These are phyloP conservation scores for Orestias chungarensis DNA, from an alignment of 2,797 vertebrate genomes.

Conservation along the genomic window DNA sequence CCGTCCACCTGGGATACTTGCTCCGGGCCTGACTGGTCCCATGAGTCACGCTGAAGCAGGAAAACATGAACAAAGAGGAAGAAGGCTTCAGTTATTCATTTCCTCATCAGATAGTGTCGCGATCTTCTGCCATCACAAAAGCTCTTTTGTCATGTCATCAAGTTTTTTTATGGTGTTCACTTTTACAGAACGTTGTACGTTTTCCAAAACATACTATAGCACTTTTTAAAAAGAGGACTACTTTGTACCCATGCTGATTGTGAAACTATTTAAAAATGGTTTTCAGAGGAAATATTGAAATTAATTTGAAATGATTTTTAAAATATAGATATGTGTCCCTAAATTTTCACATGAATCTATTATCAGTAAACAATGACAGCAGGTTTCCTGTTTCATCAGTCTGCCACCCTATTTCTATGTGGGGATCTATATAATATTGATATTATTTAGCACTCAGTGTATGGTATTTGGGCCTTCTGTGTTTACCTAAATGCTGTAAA, in stretches of 20 bases:
- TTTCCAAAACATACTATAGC: not conserved
- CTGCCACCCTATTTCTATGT: no score
- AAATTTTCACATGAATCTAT: not conserved
- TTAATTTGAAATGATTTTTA: not conserved
- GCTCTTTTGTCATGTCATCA: not conserved
- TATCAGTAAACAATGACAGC: not conserved
- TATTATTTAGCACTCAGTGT: no score
- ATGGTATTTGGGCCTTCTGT: no score
- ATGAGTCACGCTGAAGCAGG: slow-evolving; percentile 85
- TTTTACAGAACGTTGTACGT: not conserved
- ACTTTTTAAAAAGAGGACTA: not conserved
- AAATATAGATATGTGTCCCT: not conserved
- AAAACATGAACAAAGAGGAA: slow-evolving; percentile 26
- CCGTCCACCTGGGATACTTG: slow-evolving; percentile 79
- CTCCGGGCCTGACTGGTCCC: slow-evolving; percentile 85
- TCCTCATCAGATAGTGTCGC: slow-evolving; percentile 19
- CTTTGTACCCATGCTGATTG: not conserved
- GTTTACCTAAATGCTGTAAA: no score
- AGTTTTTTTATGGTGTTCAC: not conserved
- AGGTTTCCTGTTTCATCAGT: no score
- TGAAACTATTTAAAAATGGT: not conserved
- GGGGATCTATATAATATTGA: no score
- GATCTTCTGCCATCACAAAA: slow-evolving; percentile 7
- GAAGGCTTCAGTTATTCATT: slow-evolving; percentile 16
- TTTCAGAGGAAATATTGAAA: no score